Evolutionary conservation across 2,113 vertebrate species (phyloP).

Genomic region (Danio rerio): DNA sequence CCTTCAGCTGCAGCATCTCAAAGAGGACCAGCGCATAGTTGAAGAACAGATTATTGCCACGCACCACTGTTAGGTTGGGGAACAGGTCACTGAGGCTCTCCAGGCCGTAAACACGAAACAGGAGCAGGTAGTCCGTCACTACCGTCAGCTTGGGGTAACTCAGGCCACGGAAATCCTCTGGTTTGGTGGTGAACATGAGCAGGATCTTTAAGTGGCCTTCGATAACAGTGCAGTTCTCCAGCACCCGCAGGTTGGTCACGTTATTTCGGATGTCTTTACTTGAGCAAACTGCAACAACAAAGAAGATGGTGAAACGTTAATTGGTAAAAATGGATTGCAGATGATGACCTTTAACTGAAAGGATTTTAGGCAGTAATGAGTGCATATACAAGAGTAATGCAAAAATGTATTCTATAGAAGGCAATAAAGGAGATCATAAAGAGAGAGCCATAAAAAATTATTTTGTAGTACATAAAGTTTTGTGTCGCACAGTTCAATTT

Average conservation of each 20-base stretch:
- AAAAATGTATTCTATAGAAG: conserved; percentile 10
- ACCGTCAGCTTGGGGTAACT: conserved; percentile 90
- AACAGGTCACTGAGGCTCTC: conserved; percentile 93
- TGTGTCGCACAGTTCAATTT: conserved; percentile 43
- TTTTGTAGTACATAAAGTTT: conserved; percentile 27
- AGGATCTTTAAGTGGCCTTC: conserved; percentile 95
- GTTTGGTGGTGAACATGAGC: conserved; percentile 91
- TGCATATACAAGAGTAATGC: not conserved
- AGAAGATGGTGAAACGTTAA: not conserved
- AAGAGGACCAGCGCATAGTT: conserved; percentile 96
- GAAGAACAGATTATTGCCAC: conserved; percentile 94
- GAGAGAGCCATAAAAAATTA: conserved; percentile 5
- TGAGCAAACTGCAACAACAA: conserved; percentile 82
- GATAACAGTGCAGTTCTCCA: conserved; percentile 94
- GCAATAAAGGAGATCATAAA: not conserved
- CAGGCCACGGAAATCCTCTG: conserved; percentile 90
- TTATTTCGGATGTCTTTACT: conserved; percentile 96
- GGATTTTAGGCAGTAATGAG: not conserved
- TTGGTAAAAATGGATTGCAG: not conserved
- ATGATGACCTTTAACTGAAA: conserved; percentile 20
- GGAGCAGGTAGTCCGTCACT: conserved; percentile 93
- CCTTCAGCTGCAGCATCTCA: conserved; percentile 95
- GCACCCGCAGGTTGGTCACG: conserved; percentile 81
- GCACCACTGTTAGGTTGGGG: conserved; percentile 94
- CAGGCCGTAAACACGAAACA: conserved; percentile 92